phyloP scores from a whole-genome alignment of 2,888 invertebrate species.

The Melieria crassipennis region DNA sequence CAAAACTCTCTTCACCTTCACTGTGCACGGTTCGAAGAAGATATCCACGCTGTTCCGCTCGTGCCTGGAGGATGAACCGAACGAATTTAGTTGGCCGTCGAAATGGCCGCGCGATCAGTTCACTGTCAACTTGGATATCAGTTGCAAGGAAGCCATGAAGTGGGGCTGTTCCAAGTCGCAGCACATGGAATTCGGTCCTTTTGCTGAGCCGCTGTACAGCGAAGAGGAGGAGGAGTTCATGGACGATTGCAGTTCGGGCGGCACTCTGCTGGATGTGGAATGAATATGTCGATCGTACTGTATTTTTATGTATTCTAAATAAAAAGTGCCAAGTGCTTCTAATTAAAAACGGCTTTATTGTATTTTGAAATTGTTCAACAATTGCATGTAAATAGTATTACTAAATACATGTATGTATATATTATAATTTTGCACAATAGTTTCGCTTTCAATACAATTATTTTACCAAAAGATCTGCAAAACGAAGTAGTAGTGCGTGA shows the following conservation, averaged over 20 bases:
- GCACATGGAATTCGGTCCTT: conserved; percentile 51
- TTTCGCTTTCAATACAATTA: background rate
- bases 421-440: background rate
- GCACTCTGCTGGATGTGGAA: conserved; percentile 34
- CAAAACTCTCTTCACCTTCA: conserved; percentile 48
- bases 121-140: conserved; percentile 47
- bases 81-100: conserved; percentile 40
- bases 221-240: conserved; percentile 35
- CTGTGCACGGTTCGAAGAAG: conserved; percentile 47
- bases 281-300: background rate
- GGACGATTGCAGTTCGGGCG: conserved; percentile 31
- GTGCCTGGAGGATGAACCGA: conserved; percentile 44
- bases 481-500: background rate
- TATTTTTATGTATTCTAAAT: background rate
- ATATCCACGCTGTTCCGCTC: conserved; percentile 46
- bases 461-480: background rate
- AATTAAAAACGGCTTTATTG: background rate
- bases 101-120: conserved; percentile 49
- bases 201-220: conserved; percentile 35
- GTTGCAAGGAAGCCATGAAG: conserved; percentile 50
- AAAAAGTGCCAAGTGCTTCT: background rate
- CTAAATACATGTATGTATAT: background rate
- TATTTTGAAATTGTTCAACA: background rate
- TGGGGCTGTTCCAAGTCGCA: conserved; percentile 54
- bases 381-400: background rate